Conservation (phyloP, 1,140 invertebrate genomes). For the Leptinotarsa undecemlineata region DNA sequence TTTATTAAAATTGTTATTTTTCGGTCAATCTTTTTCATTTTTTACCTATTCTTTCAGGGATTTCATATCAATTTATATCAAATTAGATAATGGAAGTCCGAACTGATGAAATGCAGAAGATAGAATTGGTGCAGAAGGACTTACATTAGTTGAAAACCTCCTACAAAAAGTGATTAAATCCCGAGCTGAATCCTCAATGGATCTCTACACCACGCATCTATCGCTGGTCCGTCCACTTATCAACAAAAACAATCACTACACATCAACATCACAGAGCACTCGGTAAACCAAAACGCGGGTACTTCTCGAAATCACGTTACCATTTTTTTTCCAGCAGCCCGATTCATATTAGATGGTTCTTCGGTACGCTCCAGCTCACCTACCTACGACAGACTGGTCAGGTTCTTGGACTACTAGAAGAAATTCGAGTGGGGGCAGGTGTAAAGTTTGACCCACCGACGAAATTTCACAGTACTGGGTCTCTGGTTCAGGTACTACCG, state of each 20-base stretch:
- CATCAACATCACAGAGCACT: background rate
- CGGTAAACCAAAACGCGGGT: background rate
- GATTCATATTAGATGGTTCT: slow-evolving; percentile 4
- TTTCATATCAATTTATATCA: too few relatives aligned
- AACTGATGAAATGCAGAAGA: too few relatives aligned
- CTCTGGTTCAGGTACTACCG: slow-evolving; percentile 16
- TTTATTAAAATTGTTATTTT: too few relatives aligned
- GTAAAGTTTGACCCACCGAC: slow-evolving; percentile 25
- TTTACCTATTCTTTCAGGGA: too few relatives aligned
- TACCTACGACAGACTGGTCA: slow-evolving; percentile 21
- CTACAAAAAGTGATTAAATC: too few relatives aligned
- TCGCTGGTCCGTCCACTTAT: background rate
- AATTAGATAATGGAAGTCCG: too few relatives aligned
- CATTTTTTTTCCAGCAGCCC: slow-evolving; percentile 11
- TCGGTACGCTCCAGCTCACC: slow-evolving; percentile 9
- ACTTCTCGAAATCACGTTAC: slow-evolving; percentile 17
- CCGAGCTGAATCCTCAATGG: too few relatives aligned
- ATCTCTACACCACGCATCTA: background rate
- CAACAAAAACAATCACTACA: background rate
- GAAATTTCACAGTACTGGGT: slow-evolving; percentile 23
- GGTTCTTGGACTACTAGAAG: slow-evolving; percentile 23
- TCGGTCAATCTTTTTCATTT: too few relatives aligned
- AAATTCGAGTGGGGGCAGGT: slow-evolving; percentile 26
- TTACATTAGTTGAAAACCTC: too few relatives aligned
- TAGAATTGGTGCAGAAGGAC: too few relatives aligned